Evolutionary conservation across 2,888 invertebrate species (phyloP), one percentile per base, ranked within the genome.

Genomic region (Augochlorella aurata): DNA sequence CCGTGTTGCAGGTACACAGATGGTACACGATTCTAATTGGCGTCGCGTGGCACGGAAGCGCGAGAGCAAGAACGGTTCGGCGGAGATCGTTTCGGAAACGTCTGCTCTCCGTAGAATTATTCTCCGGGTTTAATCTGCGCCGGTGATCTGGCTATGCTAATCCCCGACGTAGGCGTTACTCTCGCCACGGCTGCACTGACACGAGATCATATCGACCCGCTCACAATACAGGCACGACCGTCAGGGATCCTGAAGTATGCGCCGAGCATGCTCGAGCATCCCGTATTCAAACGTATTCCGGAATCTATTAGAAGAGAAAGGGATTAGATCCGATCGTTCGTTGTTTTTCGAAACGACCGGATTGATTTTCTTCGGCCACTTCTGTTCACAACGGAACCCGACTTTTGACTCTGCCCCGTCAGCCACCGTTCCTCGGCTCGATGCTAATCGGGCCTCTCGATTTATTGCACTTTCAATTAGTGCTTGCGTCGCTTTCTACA

Each of bases 131-230:
- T 63, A 75, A 89, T 89, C 86, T 80, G 9, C 58, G 49, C 74
- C 73, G 61, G 44, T 70, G 81, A 88, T 89, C 87, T 79, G 74
- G 70, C 73, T 85, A 88, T 88, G 88, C 74, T 88, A 89, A 88
- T 88, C 77, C 21, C 69, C 54, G 67, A 71, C 88, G 88, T 86
- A 83, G 88, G 89, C 88, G 89, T 87, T 85, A 77, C 84, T 82
- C 76, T 74, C 69, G 75, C 71, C 83, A 69, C 80, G 74, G 70
- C 77, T 67, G 81, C 84, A 78, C 81, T 77, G 82, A 80, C 85
- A 44, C 79, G 77, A 88, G 88, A 88, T 88, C 69, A 79, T 79
- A 88, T 88, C 88, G 85, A 66, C 82, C 75, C 66, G 81, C 74
- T 79, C 73, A 88, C 84, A 88, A 88, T 88, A 65, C 83, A 79